Evolutionary conservation across 2,113 vertebrate genomes (phyloP).

Genomic region (Axis porcinus): DNA sequence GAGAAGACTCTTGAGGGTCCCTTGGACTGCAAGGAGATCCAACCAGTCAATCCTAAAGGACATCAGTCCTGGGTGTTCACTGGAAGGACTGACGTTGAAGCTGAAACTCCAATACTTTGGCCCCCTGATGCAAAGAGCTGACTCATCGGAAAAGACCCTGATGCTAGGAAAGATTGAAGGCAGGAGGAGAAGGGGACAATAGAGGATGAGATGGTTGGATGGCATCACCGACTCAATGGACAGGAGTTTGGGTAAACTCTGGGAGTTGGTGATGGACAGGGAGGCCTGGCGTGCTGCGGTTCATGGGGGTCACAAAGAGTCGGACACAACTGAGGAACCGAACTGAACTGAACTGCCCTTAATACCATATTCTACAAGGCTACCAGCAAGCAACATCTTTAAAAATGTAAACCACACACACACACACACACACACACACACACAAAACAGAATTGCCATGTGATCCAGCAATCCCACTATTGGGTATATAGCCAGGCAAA

Average conservation of each 20-base stretch:
- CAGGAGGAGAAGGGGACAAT: neutral
- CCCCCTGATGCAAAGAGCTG: neutral
- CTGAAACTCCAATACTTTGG: neutral
- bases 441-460: neutral
- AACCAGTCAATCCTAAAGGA: neutral
- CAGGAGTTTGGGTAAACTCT: neutral
- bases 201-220: neutral
- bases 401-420: neutral
- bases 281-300: accelerated
- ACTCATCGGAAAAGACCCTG: neutral
- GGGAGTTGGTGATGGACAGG: neutral
- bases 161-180: neutral
- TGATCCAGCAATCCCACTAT: neutral
- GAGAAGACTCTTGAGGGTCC: neutral
- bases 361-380: neutral
- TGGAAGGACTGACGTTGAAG: neutral
- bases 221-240: neutral
- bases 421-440: neutral
- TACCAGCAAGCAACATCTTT: neutral
- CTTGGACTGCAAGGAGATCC: neutral
- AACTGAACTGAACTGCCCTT: neutral
- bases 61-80: neutral
- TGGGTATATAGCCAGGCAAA: neutral
- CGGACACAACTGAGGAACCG: accelerated
- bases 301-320: neutral